Base-by-base conservation (phyloP, 2,797 vertebrate species). In the Petrocephalus schoutedeni region DNA sequence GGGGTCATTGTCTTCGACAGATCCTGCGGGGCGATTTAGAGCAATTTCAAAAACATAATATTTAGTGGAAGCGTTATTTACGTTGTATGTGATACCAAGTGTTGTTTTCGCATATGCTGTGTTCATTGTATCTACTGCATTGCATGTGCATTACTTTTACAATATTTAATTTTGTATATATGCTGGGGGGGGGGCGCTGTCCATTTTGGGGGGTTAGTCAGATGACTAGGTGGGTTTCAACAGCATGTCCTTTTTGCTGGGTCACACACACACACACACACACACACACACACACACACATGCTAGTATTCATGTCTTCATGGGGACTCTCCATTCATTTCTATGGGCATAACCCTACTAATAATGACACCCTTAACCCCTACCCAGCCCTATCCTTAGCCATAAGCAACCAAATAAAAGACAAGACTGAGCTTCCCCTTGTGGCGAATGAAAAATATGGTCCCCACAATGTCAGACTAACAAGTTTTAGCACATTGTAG, bases 1-100 rank as follows among this genome's bases (percentile, higher is more conserved):
- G 94, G 94, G 94, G 94, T 96, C 94, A 94, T 94, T 93, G 89
- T 93, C 93, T 92, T 53, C 71, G 88, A 90, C 84, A 93, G 91
- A 91, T 0, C 51, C 89, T 91, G 71, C 89, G 88, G 92, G 92
- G 92, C 90, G 91, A 92, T 90, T 80, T 2, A 77, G 57, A 90
- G 92, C 93, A 94, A 93, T 87, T 89, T 88, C 91, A 93, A 90
- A 88, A 0, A 51, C 41, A 23, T 5, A 9, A 32, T 36, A 16
- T n/a, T 85, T 5, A 85, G 83, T 16, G 21, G 54, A 56, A 57
- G 14, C 7, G 54, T 85, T 36, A 36, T 59, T 36, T 85, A 19
- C 36, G 21, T 58, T 57, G 83, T 7, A 14, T 84, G 88, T 59
- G 45, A 51, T 6, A 21, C 53, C 9, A 54, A 32, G 51, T 57